A percentile compares a stretch with the other conserved stretches of the same genome.
Conservation (phyloP, 1,140 invertebrate species). For the Drosophila insularis region DNA sequence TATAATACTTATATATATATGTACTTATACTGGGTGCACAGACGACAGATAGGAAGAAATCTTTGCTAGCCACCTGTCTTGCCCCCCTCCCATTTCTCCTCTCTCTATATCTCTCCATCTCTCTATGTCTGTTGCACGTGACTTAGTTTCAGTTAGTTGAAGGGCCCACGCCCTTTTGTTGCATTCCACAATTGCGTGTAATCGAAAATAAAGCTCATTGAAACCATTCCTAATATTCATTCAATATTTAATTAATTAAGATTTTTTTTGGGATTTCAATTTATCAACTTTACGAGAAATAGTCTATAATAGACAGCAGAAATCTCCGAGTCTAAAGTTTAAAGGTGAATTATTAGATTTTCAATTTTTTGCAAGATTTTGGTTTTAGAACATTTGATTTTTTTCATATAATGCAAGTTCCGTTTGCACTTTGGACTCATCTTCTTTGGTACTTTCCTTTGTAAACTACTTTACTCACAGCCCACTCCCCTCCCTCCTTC, state of each 20-base stretch:
- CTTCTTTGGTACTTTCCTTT: not conserved
- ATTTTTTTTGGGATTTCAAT: not conserved
- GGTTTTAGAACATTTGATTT: no score
- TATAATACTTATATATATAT: conserved; percentile 33
- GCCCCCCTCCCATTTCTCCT: not conserved
- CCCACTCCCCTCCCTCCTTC: not conserved
- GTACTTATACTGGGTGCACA: not conserved
- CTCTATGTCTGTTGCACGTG: conserved; percentile 35
- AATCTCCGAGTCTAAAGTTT: no score
- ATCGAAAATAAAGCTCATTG: conserved; percentile 18
- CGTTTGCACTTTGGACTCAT: not conserved
- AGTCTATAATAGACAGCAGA: no score
- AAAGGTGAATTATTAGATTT: no score
- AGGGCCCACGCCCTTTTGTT: conserved; percentile 66
- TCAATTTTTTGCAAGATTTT: no score
- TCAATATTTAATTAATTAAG: not conserved
- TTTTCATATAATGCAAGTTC: no score
- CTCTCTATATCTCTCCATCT: conserved; percentile 10
- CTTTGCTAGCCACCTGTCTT: not conserved
- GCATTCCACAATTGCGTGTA: conserved; percentile 29
- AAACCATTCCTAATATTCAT: not conserved
- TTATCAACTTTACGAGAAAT: no score
- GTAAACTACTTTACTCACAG: not conserved
- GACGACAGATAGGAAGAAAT: not conserved
- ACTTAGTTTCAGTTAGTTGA: conserved; percentile 24